Evolutionary conservation across 2,888 invertebrate genomes (phyloP).

Genomic region (Bimastos eiseni): DNA sequence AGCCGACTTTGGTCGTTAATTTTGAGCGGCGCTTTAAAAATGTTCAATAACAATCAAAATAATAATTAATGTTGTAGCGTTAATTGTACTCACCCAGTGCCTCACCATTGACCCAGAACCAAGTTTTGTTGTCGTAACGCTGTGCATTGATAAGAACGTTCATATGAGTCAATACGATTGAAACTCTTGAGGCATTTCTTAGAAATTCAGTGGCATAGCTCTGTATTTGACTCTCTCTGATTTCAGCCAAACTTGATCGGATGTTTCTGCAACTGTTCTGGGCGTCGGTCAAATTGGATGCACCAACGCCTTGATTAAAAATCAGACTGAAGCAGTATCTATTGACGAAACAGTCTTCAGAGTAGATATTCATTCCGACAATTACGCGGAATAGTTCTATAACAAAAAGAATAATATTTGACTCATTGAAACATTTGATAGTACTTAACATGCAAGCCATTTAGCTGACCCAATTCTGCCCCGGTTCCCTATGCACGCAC

Average conservation of each 20-base stretch:
- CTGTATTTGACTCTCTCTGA: not conserved
- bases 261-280: not conserved
- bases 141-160: conserved; percentile 13
- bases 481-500: too few species aligned
- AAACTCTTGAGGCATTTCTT: not conserved
- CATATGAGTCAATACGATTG: not conserved
- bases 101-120: not conserved
- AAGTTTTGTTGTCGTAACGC: not conserved
- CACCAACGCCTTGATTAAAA: not conserved
- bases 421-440: too few species aligned
- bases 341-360: not conserved
- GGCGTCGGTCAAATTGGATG: not conserved
- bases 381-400: not conserved
- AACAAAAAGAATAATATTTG: not conserved
- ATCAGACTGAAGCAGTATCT: conserved; percentile 13
- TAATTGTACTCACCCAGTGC: not conserved
- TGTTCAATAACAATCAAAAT: too few species aligned
- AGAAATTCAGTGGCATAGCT: not conserved
- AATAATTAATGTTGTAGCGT: not conserved
- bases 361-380: not conserved
- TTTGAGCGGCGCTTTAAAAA: too few species aligned
- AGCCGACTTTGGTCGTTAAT: too few species aligned
- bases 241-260: not conserved
- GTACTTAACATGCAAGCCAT: too few species aligned
- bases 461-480: too few species aligned